Conservation (phyloP, 2,888 invertebrate species). For the Lasioglossum malachurum region DNA sequence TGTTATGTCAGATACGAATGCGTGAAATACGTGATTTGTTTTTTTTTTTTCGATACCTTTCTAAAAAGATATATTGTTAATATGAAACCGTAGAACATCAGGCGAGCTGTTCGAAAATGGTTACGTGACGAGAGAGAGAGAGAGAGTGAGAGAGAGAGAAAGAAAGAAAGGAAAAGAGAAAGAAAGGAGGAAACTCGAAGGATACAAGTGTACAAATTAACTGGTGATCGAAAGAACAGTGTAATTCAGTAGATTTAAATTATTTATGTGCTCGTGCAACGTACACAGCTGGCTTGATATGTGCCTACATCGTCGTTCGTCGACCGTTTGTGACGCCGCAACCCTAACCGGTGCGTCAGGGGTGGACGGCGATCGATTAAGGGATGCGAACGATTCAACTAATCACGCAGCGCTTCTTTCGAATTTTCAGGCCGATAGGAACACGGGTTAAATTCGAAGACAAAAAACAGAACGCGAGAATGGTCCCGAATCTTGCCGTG, state of each 20-base stretch:
- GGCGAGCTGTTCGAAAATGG: constrained; percentile 38
- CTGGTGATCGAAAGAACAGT: constrained; percentile 34
- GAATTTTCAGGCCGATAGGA: constrained; percentile 66
- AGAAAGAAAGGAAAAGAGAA: not conserved
- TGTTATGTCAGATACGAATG: constrained; percentile 16
- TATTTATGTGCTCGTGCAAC: constrained; percentile 28
- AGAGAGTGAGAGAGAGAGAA: not conserved
- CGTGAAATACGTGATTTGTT: constrained; percentile 68
- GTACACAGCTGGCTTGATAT: constrained; percentile 51
- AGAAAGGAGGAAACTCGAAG: constrained; percentile 16
- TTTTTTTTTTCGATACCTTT: constrained; percentile 39
- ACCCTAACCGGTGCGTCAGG: not conserved
- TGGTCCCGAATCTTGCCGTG: constrained; percentile 52
- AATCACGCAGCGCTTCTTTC: constrained; percentile 64
- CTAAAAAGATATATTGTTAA: not conserved
- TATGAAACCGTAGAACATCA: constrained; percentile 23
- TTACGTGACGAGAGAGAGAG: not conserved
- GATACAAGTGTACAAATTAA: constrained; percentile 33
- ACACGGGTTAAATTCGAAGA: constrained; percentile 38
- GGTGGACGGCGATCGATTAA: not conserved
- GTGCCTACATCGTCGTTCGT: constrained; percentile 31
- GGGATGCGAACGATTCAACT: constrained; percentile 17
- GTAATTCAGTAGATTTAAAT: constrained; percentile 33
- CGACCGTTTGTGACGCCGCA: not conserved
- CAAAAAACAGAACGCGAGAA: constrained; percentile 14